phyloP scores from a whole-genome alignment of 2,888 invertebrate species.

The Trilocha varians region DNA sequence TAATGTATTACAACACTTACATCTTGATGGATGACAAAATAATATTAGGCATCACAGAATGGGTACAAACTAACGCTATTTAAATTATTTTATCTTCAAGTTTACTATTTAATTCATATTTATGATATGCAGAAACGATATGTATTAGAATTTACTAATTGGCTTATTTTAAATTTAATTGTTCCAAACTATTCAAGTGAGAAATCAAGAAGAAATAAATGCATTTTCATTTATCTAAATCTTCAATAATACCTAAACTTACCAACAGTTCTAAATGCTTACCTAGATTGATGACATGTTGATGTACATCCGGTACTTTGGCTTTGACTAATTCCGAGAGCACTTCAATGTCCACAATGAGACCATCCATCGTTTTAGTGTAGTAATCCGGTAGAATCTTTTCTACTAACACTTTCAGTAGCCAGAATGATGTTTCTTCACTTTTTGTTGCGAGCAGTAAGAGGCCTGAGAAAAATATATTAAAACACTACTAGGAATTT shows the following conservation, averaged over 20 bases:
- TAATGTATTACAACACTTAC: too few species aligned
- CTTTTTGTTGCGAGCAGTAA: constrained; percentile 88
- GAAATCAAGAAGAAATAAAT: too few species aligned
- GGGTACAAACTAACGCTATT: too few species aligned
- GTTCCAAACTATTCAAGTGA: too few species aligned
- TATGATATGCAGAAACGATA: too few species aligned
- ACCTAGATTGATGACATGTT: constrained; percentile 85
- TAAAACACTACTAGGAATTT: too few species aligned
- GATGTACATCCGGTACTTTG: constrained; percentile 85
- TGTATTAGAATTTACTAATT: too few species aligned
- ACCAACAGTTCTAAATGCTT: constrained; percentile 13
- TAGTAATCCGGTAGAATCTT: constrained; percentile 92
- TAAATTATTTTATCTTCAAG: too few species aligned
- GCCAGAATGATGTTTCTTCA: constrained; percentile 94
- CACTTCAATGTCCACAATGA: constrained; percentile 91
- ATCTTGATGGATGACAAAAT: too few species aligned
- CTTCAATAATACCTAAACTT: background rate
- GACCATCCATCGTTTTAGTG: constrained; percentile 89
- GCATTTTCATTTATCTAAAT: background rate
- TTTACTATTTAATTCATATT: too few species aligned
- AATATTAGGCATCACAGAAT: too few species aligned
- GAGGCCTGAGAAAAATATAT: constrained; percentile 73
- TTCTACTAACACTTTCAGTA: constrained; percentile 90
- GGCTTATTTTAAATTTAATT: too few species aligned
- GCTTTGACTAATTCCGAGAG: constrained; percentile 88